Evolutionary conservation across 1,140 invertebrate species (phyloP), one percentile per base, ranked within the genome.

Genomic region (Aphelinus atriplicis): DNA sequence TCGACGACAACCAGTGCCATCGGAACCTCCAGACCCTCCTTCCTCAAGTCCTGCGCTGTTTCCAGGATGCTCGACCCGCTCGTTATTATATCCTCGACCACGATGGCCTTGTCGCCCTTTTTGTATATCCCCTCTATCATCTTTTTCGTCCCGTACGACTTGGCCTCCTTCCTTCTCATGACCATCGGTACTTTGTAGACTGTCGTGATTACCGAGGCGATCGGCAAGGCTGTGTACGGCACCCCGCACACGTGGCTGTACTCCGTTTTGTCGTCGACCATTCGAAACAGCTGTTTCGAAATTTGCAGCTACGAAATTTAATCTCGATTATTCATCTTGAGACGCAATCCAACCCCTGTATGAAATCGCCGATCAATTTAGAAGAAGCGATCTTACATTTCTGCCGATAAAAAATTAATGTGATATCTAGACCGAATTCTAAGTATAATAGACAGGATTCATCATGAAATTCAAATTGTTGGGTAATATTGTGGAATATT

Each of bases 1-100:
- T 99, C 93, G 10, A 99, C 88, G 60, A 99, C 90, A 0, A 98
- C 94, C 48, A 98, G 88, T 3, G 94, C 94, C 83, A 97, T 92
- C 4, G 88, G 92, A 1, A 96, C 94, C 43, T 83, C 80, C 3
- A 90, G 79, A 1, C 94, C 95, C 82, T 93, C 93, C 62, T 91
- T 90, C 75, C 91, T 89, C 55, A 99, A 87, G 85, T 93, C 93
- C 64, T 88, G 88, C 4, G 93, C 93, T 3, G 97, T 99, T 85
- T 99, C 98, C 78, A 97, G 83, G 60, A 99, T 93, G 84, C 96
- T 98, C 1, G 93, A 93, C 1, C 98, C 98, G 77, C 95, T 96
- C 1, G 97, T 97, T 0, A 99, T 93, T 7, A 99, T 95, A 89
- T 99, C 98, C 89, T 99, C 98, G 63, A 99, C 92, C 65, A 99